Evolutionary conservation across 2,888 invertebrate species (phyloP).

Genomic region (Drosophila atripex): DNA sequence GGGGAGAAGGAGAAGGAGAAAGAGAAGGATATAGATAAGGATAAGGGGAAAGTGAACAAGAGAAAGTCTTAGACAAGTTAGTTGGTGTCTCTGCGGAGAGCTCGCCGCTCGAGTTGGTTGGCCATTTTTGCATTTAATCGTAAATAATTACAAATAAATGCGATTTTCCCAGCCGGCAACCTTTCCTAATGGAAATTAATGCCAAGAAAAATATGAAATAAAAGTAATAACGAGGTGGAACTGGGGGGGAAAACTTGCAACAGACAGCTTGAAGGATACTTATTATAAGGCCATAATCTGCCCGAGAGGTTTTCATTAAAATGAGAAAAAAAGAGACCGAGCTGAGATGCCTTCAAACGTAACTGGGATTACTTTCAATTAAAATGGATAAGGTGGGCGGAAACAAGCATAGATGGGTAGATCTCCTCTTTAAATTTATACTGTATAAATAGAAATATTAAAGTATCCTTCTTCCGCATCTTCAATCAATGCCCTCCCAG

Average conservation of each 20-base stretch:
- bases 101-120: conserved; percentile 13
- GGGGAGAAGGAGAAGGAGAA: neutral
- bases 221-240: conserved; percentile 18
- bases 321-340: conserved; percentile 19
- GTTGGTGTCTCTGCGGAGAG: conserved; percentile 38
- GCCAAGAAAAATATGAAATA: conserved; percentile 38
- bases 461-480: neutral
- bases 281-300: conserved; percentile 14
- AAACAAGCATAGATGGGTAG: neutral
- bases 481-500: neutral
- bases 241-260: conserved; percentile 12
- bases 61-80: conserved; percentile 23
- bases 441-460: no score
- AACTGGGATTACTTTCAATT: conserved; percentile 41
- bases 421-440: no score
- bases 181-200: conserved; percentile 67
- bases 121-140: conserved; percentile 61
- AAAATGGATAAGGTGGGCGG: conserved; percentile 15
- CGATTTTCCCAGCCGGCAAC: conserved; percentile 36
- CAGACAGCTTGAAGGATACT: conserved; percentile 23
- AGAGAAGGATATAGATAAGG: neutral
- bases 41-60: neutral
- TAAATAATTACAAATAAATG: conserved; percentile 76
- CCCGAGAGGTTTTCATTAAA: conserved; percentile 24
- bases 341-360: conserved; percentile 21